Evolutionary conservation across 2,888 invertebrate genomes (phyloP), one percentile per base, ranked within the genome.

Genomic region (Trachelus troglodyta): DNA sequence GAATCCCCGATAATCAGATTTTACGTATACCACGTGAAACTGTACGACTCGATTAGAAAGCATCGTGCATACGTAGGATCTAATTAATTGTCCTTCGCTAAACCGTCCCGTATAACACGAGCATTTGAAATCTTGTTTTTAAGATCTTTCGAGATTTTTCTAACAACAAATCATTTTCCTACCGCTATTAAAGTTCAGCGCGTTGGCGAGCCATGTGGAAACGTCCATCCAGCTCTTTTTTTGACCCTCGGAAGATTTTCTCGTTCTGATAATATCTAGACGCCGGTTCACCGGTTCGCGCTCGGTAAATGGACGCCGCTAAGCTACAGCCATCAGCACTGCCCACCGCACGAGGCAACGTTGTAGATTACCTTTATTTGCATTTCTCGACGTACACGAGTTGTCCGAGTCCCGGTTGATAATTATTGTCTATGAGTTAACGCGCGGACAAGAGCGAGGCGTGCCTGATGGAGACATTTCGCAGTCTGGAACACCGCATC

Each of bases 331-430:
- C 56, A 56, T 56, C 56, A 56, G 56, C 56, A 56, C 56, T 56
- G 56, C 56, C 56, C 56, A 23, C 56, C 56, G 56, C 56, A 23
- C 56, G 56, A 23, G 56, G 56, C 77, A 75, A 37, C 80, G 77
- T 69, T 84, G 83, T 84, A 83, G 83, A 85, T 86, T 84, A 85
- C 80, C 82, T 85, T 87, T 86, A 87, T 87, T 86, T 86, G 87
- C 87, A 86, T 87, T 83, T 83, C 86, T 87, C 82, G 84, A 83
- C 80, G 77, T 83, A 81, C 80, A 79, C 84, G 79, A 56, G 81
- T 86, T 84, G 82, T 82, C 81, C 79, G 80, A 82, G 83, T 82
- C 81, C 75, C 79, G 77, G 79, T 82, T 83, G 83, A 86, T 85
- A 87, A 86, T 87, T 86, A 86, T 87, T 83, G 84, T 85, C 83